phyloP scores from a whole-genome alignment of 1,140 invertebrate species.

The Drosophila sp. region DNA sequence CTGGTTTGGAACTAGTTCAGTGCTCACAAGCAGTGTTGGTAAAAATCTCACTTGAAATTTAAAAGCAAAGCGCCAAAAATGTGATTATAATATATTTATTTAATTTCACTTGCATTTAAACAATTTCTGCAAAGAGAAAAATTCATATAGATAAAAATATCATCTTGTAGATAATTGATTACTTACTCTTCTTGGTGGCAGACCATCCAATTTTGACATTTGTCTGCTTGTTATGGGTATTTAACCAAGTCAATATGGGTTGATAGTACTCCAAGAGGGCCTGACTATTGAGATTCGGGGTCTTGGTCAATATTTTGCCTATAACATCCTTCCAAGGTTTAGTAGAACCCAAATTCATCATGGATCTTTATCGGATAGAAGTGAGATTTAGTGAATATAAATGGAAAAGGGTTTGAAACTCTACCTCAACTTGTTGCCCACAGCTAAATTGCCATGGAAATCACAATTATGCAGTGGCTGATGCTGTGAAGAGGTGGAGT shows the following conservation, averaged over 20 bases:
- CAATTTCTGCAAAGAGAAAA: conserved; percentile 56
- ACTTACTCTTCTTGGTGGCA: conserved; percentile 63
- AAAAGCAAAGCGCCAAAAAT: background rate
- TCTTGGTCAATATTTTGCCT: conserved; percentile 84
- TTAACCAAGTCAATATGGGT: conserved; percentile 77
- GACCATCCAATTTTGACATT: conserved; percentile 73
- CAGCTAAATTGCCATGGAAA: conserved; percentile 84
- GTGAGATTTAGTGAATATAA: background rate
- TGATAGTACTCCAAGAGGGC: conserved; percentile 82
- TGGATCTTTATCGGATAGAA: conserved; percentile 65
- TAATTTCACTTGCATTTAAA: conserved; percentile 17
- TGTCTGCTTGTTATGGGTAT: conserved; percentile 69
- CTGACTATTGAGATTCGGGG: conserved; percentile 83
- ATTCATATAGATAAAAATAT: too few species aligned
- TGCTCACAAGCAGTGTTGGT: background rate
- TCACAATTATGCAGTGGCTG: conserved; percentile 85
- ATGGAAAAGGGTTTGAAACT: background rate
- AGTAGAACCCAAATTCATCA: conserved; percentile 85
- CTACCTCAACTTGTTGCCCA: conserved; percentile 83
- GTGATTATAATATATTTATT: background rate
- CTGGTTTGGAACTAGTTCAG: background rate
- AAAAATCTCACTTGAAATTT: background rate
- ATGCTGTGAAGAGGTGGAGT: conserved; percentile 83
- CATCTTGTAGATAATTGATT: background rate
- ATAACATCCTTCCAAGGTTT: conserved; percentile 86